Conservation (phyloP, 2,797 vertebrate species). For the Gambusia yucatana region DNA sequence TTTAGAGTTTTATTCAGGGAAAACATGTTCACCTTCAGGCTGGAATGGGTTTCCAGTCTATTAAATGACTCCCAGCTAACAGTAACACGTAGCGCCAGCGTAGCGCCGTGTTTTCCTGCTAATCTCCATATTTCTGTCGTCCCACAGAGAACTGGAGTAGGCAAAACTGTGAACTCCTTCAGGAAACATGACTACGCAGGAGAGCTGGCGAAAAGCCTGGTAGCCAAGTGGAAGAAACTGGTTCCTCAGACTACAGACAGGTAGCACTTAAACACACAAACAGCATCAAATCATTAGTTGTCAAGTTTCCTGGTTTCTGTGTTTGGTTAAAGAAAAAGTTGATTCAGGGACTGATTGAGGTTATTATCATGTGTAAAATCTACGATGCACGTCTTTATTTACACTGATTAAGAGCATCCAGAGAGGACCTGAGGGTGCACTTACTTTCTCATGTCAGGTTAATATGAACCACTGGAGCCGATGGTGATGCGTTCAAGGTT, state of each 20-base stretch:
- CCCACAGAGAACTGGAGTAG: slow-evolving; percentile 92
- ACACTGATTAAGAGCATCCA: neutral
- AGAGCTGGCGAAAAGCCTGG: slow-evolving; percentile 88
- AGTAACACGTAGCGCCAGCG: too few relatives aligned
- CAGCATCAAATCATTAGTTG: neutral
- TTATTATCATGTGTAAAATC: neutral
- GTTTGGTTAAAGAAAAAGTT: neutral
- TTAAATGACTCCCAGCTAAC: neutral
- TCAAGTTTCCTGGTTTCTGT: neutral
- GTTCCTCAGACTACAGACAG: slow-evolving; percentile 90
- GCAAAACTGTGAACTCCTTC: slow-evolving; percentile 95
- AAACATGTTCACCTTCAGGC: neutral
- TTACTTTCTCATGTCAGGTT: neutral
- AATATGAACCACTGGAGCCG: neutral
- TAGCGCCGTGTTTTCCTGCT: neutral
- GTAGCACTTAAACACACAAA: slow-evolving; percentile 61
- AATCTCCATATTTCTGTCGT: neutral
- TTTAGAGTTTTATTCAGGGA: too few relatives aligned
- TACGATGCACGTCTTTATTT: neutral
- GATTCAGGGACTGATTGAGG: neutral
- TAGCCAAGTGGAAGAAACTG: slow-evolving; percentile 97
- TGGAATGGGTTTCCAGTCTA: neutral
- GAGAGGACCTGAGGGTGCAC: neutral
- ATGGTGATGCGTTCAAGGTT: neutral
- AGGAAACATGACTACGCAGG: slow-evolving; percentile 91